These are phyloP conservation scores for Athalia rosae DNA, from an alignment of 2,888 invertebrate genomes.

Conservation along the genomic window DNA sequence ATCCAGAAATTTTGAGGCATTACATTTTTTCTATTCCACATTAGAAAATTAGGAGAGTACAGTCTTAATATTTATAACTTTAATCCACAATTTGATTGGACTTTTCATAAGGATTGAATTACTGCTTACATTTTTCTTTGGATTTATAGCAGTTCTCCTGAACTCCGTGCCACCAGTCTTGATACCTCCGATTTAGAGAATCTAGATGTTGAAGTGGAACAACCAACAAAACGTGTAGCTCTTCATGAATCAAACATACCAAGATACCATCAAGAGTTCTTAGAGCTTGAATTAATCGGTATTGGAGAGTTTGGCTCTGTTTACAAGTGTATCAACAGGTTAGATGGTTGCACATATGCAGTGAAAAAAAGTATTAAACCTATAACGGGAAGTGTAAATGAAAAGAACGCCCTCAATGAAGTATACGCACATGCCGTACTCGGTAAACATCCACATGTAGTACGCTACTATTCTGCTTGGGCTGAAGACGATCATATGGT, in stretches of 20 bases:
- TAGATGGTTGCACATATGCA: constrained; percentile 95
- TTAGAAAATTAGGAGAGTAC: too few species aligned
- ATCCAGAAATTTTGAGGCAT: not conserved
- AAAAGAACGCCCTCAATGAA: constrained; percentile 91
- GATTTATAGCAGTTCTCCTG: constrained; percentile 61
- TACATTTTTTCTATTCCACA: not conserved
- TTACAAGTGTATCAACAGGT: constrained; percentile 89
- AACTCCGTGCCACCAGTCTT: constrained; percentile 64
- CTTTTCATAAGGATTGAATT: too few species aligned
- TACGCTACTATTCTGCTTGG: constrained; percentile 96
- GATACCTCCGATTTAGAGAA: constrained; percentile 71
- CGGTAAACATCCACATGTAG: constrained; percentile 93
- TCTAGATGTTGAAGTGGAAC: constrained; percentile 78
- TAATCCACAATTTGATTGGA: too few species aligned
- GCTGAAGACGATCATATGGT: constrained; percentile 96
- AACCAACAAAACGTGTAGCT: constrained; percentile 85
- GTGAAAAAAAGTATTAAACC: constrained; percentile 91
- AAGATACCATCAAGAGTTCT: constrained; percentile 89
- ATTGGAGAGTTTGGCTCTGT: constrained; percentile 93
- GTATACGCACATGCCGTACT: constrained; percentile 96
- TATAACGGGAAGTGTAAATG: constrained; percentile 89
- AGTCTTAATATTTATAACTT: too few species aligned
- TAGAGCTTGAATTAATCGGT: constrained; percentile 88
- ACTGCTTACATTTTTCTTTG: not conserved
- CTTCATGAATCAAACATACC: constrained; percentile 89